Percentiles rank a stretch among this genome's conserved stretches.
These are phyloP conservation scores for Cynopterus sphinx DNA, from an alignment of 2,797 vertebrate genomes.

Conservation along the genomic window DNA sequence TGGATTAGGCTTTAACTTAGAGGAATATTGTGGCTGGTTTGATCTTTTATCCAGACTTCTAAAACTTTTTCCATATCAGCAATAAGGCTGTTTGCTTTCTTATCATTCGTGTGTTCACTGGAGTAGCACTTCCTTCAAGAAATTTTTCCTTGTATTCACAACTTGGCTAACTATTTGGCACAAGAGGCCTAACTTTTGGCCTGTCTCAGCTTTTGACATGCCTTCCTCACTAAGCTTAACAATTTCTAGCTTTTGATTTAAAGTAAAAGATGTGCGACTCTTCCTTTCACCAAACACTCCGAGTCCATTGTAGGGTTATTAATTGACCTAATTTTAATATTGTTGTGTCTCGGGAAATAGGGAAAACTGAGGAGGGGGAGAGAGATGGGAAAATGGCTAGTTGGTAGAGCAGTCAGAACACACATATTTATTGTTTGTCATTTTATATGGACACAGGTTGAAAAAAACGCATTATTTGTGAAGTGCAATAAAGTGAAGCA, in stretches of 20 bases:
- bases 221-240: neutral
- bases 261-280: neutral
- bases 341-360: neutral
- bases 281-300: neutral
- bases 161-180: neutral
- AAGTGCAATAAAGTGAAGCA: neutral
- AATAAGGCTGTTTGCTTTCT: neutral
- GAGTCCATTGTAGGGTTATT: neutral
- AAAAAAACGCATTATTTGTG: neutral
- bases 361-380: neutral
- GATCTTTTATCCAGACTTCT: neutral
- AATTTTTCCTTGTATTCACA: neutral
- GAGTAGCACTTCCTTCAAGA: neutral
- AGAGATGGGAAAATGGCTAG: neutral
- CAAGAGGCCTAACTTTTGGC: neutral
- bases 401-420: neutral
- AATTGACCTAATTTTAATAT: neutral
- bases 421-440: neutral
- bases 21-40: neutral
- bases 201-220: neutral
- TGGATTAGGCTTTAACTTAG: neutral
- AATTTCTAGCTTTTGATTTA: neutral
- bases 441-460: neutral
- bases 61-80: neutral
- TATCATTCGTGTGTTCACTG: neutral